A percentile compares a stretch with the other conserved stretches of the same genome.
phyloP scores from a whole-genome alignment of 1,140 invertebrate genomes.

The Procambarus virginalis region DNA sequence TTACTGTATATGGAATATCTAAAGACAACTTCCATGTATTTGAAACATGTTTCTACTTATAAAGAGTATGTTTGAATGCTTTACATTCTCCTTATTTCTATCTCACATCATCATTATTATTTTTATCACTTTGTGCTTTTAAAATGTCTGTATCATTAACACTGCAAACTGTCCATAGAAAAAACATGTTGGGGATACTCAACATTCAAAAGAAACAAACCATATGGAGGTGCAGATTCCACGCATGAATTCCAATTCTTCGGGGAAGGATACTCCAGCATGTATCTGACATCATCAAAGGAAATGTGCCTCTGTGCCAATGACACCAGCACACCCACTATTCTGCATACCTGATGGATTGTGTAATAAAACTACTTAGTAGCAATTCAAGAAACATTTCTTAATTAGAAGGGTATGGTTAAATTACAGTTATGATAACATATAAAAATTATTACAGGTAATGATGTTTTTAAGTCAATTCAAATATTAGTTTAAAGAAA shows the following conservation, averaged over 20 bases:
- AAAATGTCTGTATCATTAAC: neutral
- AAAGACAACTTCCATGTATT: neutral
- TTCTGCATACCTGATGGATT: conserved; percentile 81
- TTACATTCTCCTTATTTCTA: neutral
- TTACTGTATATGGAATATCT: neutral
- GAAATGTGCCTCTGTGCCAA: conserved; percentile 78
- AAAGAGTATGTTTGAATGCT: no score
- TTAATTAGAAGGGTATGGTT: no score
- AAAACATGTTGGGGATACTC: conserved; percentile 77
- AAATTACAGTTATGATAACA: no score
- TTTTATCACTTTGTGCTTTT: neutral
- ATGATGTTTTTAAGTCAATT: no score
- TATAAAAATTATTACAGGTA: no score
- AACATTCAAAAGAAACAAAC: conserved; percentile 82
- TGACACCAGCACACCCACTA: conserved; percentile 80
- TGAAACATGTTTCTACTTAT: neutral
- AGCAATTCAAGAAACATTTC: no score
- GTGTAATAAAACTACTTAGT: no score
- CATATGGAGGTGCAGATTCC: conserved; percentile 76
- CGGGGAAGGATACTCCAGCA: conserved; percentile 84
- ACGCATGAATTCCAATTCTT: conserved; percentile 78
- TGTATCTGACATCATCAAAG: conserved; percentile 79
- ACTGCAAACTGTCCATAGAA: neutral
- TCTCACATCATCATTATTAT: neutral
- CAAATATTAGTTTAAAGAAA: no score